These are phyloP conservation scores for Mylabris phalerata DNA, from an alignment of 1,140 invertebrate species.

Conservation along the genomic window DNA sequence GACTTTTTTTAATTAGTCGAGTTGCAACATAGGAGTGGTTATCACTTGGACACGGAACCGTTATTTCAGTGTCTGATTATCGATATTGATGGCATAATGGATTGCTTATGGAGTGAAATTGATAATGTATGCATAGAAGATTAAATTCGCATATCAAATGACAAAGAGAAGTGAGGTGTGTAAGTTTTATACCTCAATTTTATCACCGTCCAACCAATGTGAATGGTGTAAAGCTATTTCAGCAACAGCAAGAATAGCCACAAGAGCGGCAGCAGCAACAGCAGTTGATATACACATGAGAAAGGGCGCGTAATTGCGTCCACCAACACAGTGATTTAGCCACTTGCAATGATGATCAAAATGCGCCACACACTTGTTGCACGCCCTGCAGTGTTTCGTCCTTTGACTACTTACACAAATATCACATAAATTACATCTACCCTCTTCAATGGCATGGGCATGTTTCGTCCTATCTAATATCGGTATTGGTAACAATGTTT, in stretches of 20 bases:
- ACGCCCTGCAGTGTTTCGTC: constrained; percentile 93
- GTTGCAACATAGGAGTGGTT: too few species aligned
- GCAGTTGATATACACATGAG: constrained; percentile 80
- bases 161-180: too few species aligned
- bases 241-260: constrained; percentile 59
- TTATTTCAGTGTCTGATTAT: too few species aligned
- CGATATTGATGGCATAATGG: too few species aligned
- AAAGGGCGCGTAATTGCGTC: constrained; percentile 83
- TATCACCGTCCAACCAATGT: constrained; percentile 9
- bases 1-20: too few species aligned
- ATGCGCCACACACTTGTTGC: constrained; percentile 91
- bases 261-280: constrained; percentile 62
- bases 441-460: constrained; percentile 90
- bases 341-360: constrained; percentile 98
- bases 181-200: constrained; percentile 2
- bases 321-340: constrained; percentile 94
- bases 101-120: too few species aligned
- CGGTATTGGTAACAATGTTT: constrained; percentile 53
- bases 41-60: too few species aligned
- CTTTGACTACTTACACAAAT: constrained; percentile 43
- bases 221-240: constrained; percentile 44
- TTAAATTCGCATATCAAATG: too few species aligned
- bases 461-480: constrained; percentile 83
- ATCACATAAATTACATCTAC: constrained; percentile 84
- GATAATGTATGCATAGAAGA: too few species aligned